phyloP scores from a whole-genome alignment of 2,113 vertebrate species.

The Tapirus terrestris region DNA sequence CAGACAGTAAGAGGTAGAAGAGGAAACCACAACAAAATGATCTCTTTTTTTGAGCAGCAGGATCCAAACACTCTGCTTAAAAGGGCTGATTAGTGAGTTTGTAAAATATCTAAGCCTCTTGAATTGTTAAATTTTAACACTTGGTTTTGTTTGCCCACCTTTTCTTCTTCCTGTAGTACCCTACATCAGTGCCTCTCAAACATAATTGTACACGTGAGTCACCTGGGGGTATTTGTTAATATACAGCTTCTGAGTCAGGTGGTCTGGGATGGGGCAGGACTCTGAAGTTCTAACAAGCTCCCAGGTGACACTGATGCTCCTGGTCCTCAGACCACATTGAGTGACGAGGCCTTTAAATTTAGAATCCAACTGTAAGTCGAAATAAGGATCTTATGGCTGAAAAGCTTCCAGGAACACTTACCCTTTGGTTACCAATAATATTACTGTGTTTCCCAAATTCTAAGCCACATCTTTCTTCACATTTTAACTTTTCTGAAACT shows the following conservation, averaged over 20 bases:
- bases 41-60: constrained; percentile 5
- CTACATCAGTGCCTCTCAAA: constrained; percentile 13
- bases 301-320: neutral
- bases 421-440: neutral
- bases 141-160: neutral
- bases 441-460: neutral
- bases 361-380: constrained; percentile 20
- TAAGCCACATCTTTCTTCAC: neutral
- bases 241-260: neutral
- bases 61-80: constrained; percentile 18
- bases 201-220: neutral
- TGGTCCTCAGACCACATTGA: neutral
- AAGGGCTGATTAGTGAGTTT: constrained; percentile 16
- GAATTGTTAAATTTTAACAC: constrained; percentile 33
- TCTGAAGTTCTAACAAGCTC: neutral
- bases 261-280: neutral
- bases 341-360: neutral
- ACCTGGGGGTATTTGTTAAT: neutral
- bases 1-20: neutral
- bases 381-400: neutral
- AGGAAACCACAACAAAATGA: constrained; percentile 9
- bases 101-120: neutral
- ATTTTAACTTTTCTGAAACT: constrained; percentile 18
- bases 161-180: neutral
- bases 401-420: neutral